A percentile compares a stretch with the other conserved stretches of the same genome.
These are phyloP conservation scores for Xerus rutilus DNA, from an alignment of 2,797 vertebrate species.

Conservation along the genomic window DNA sequence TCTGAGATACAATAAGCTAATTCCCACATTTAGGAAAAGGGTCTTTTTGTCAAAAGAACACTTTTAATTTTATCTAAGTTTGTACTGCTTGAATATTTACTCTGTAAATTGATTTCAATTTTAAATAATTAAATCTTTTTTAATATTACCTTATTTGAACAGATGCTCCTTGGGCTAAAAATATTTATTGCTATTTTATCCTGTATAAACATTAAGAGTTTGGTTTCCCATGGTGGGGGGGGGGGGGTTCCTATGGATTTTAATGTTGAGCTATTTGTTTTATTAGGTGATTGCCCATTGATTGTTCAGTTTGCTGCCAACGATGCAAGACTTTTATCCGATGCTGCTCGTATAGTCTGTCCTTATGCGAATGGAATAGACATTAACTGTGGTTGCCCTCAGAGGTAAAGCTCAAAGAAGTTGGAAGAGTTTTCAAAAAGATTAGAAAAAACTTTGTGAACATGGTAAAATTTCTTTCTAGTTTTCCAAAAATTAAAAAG, in stretches of 20 bases:
- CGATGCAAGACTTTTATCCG: constrained; percentile 94
- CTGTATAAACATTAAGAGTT: neutral
- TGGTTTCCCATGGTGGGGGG: neutral
- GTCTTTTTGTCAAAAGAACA: neutral
- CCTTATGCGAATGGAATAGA: constrained; percentile 97
- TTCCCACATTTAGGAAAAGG: neutral
- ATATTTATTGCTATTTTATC: constrained; percentile 21
- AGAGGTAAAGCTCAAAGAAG: constrained; percentile 92
- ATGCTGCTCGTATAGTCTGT: constrained; percentile 93
- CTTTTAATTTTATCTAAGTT: constrained; percentile 40
- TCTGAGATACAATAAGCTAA: constrained; percentile 41
- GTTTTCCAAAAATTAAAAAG: constrained; percentile 67
- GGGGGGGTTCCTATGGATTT: constrained; percentile 31
- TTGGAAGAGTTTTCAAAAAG: constrained; percentile 54
- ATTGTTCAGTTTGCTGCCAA: constrained; percentile 98
- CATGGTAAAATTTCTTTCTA: constrained; percentile 70
- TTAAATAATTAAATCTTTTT: constrained; percentile 39
- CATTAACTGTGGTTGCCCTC: constrained; percentile 98
- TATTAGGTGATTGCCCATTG: constrained; percentile 94
- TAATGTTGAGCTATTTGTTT: constrained; percentile 80
- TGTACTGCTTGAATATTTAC: constrained; percentile 38
- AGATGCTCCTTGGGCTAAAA: constrained; percentile 42
- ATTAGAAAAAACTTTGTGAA: constrained; percentile 68
- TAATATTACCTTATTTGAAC: constrained; percentile 49
- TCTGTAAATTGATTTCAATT: constrained; percentile 49